A percentile compares a stretch with the other conserved stretches of the same genome.
Evolutionary conservation across 2,888 invertebrate genomes (phyloP).

Genomic region (Cantharis flavilabris): DNA sequence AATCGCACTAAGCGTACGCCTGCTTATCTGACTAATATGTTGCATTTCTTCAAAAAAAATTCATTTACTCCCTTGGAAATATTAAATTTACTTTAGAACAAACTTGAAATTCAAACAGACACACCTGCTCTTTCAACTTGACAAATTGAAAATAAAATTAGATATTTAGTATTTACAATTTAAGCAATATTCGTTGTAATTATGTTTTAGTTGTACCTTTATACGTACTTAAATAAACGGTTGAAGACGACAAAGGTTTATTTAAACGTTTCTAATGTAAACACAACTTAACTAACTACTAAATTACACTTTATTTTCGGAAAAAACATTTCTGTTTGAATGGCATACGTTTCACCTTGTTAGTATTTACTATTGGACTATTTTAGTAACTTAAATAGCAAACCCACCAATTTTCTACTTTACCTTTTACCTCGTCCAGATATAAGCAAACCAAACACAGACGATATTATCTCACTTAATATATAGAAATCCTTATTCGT

Average conservation of each 20-base stretch:
- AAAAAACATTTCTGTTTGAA: not conserved
- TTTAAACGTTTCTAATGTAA: not conserved
- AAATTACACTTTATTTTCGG: not conserved
- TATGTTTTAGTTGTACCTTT: not conserved
- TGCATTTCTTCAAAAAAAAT: not conserved
- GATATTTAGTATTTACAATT: not conserved
- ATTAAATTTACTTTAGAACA: not conserved
- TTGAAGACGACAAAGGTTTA: not conserved
- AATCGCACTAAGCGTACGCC: too few species aligned
- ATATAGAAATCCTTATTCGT: not conserved
- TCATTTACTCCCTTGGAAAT: not conserved
- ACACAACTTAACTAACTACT: not conserved
- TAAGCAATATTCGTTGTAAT: not conserved
- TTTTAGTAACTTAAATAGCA: not conserved
- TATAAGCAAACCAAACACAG: not conserved
- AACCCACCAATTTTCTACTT: not conserved
- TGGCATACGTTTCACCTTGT: not conserved
- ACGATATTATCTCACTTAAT: not conserved
- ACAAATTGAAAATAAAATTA: not conserved
- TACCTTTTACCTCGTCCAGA: not conserved
- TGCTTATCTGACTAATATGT: too few species aligned
- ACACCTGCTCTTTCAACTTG: not conserved
- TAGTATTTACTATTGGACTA: not conserved
- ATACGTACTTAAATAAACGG: not conserved
- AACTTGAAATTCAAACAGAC: not conserved